Evolutionary conservation across 2,797 vertebrate species (phyloP).

Genomic region (Rhabdomys pumilio): DNA sequence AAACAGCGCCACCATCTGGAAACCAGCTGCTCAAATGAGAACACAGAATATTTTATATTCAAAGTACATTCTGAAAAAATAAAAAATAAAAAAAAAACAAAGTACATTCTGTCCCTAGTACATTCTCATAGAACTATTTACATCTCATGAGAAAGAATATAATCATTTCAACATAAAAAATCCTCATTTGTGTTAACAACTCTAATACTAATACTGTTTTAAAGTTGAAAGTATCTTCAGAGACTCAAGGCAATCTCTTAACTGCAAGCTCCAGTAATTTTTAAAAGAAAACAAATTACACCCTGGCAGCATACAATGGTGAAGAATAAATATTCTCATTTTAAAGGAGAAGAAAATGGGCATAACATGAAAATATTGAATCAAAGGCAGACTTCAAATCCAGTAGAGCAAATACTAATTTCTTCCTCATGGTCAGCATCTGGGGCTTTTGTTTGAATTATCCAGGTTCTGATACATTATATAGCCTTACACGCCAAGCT

Average conservation of each 20-base stretch:
- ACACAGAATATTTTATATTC: neutral
- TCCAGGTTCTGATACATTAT: neutral
- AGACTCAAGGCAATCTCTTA: neutral
- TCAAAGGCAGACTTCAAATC: neutral
- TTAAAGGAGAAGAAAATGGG: neutral
- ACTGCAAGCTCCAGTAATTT: neutral
- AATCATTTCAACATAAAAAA: neutral
- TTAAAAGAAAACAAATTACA: neutral
- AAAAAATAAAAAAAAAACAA: no score
- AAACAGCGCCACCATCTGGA: neutral
- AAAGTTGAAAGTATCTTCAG: neutral
- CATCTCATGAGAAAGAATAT: neutral
- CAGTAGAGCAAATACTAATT: neutral
- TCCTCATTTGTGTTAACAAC: neutral
- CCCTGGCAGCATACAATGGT: neutral
- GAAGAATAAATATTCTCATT: neutral
- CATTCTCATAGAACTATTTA: neutral
- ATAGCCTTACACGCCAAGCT: neutral
- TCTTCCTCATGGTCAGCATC: neutral
- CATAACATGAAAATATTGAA: neutral
- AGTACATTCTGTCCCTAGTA: no score
- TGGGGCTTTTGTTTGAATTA: neutral
- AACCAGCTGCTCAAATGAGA: neutral
- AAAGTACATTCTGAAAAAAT: no score
- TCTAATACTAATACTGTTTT: neutral